phyloP scores from a whole-genome alignment of 2,888 invertebrate genomes.

The Yponomeuta evonymella region DNA sequence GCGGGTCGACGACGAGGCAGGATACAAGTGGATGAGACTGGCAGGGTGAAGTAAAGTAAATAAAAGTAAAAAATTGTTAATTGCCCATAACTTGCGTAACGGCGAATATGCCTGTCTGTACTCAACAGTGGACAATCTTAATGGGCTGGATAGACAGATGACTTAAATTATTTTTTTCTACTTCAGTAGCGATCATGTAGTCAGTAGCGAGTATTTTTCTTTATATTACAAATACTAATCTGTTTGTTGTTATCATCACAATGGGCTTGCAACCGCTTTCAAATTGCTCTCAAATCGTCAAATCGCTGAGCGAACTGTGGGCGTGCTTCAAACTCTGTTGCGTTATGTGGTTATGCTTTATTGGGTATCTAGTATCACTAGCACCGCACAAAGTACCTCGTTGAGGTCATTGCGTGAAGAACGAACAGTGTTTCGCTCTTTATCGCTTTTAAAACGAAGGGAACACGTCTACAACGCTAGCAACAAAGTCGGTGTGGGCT shows the following conservation, averaged over 20 bases:
- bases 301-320: slow-evolving; percentile 55
- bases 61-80: too few species aligned
- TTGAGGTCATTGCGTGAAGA: slow-evolving; percentile 47
- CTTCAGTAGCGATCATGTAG: too few species aligned
- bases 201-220: too few species aligned
- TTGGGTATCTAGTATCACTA: slow-evolving; percentile 55
- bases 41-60: too few species aligned
- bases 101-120: too few species aligned
- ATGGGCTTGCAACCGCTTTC: neutral
- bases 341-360: slow-evolving; percentile 35
- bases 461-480: neutral
- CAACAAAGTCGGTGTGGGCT: neutral
- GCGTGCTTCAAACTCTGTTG: slow-evolving; percentile 37
- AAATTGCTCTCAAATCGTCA: slow-evolving; percentile 33
- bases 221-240: neutral
- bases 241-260: neutral
- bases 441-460: slow-evolving; percentile 3
- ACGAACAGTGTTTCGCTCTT: neutral
- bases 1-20: too few species aligned
- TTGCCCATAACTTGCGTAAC: too few species aligned
- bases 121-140: too few species aligned
- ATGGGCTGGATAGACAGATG: too few species aligned
- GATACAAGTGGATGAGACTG: too few species aligned
- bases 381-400: slow-evolving; percentile 23
- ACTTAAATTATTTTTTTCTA: too few species aligned